Conservation (phyloP, 2,113 vertebrate genomes). For the Psittacus erithacus region DNA sequence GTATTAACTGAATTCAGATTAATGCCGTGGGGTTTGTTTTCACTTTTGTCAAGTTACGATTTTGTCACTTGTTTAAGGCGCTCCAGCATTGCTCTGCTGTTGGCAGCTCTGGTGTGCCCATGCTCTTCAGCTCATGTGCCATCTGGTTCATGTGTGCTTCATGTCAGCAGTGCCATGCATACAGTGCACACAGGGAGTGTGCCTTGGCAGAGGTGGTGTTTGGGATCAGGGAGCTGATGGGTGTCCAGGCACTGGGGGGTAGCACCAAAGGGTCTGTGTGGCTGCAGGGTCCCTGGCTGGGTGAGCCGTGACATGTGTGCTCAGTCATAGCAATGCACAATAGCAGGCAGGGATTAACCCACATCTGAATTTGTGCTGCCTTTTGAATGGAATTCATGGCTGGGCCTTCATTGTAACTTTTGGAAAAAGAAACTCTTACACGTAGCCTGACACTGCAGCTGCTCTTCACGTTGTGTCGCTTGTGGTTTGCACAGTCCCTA, state of each 20-base stretch:
- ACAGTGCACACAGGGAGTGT: background rate
- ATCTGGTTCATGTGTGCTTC: rapidly evolving
- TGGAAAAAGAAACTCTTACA: background rate
- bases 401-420: background rate
- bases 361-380: background rate
- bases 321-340: background rate
- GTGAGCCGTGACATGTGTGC: background rate
- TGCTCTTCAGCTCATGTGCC: background rate
- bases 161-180: background rate
- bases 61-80: rapidly evolving
- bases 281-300: background rate
- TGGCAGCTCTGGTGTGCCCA: background rate
- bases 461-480: background rate
- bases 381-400: background rate
- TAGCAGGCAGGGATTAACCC: background rate
- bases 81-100: background rate
- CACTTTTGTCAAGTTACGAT: background rate
- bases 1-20: background rate
- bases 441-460: background rate
- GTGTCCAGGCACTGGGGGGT: rapidly evolving
- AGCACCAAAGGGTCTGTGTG: background rate
- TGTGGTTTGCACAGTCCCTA: background rate
- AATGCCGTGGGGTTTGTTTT: rapidly evolving
- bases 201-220: background rate
- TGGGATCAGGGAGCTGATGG: background rate